phyloP scores from a whole-genome alignment of 1,140 invertebrate genomes.

The Adelges cooleyi region DNA sequence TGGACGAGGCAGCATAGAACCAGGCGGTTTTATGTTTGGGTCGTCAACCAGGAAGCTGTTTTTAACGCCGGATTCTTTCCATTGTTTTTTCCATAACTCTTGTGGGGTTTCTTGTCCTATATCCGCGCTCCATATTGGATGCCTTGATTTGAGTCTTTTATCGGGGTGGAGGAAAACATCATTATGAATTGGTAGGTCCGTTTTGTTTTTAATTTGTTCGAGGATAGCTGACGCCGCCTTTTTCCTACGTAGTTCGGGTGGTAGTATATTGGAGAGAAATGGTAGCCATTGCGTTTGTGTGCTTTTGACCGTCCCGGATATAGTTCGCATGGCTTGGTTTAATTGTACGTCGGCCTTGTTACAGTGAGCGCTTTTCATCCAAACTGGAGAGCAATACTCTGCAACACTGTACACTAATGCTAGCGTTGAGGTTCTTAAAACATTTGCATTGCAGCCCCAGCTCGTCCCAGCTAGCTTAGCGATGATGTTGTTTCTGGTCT shows the following conservation, averaged over 20 bases:
- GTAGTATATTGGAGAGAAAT: slow-evolving; percentile 1
- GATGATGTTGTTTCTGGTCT: not conserved
- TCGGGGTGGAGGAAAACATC: no score
- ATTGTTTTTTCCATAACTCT: no score
- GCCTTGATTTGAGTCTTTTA: no score
- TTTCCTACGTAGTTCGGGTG: not conserved
- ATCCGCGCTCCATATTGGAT: no score
- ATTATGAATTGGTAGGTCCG: no score
- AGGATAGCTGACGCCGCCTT: not conserved
- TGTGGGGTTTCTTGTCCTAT: no score
- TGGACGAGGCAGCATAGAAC: no score
- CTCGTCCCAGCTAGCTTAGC: not conserved
- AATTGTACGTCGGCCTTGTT: slow-evolving; percentile 10
- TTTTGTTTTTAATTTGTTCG: not conserved
- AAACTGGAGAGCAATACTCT: slow-evolving; percentile 19
- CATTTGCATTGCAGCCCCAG: not conserved
- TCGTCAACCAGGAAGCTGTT: no score
- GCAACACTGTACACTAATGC: slow-evolving; percentile 1
- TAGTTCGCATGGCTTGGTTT: slow-evolving; percentile 3
- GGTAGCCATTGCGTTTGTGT: slow-evolving; percentile 6
- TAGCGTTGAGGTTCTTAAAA: slow-evolving; percentile 1
- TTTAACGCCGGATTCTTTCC: no score
- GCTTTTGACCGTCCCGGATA: slow-evolving; percentile 13
- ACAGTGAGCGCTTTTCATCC: not conserved
- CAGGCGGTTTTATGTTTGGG: no score